Evolutionary conservation across 1,140 invertebrate genomes (phyloP).

Genomic region (Drosophila murphyi): DNA sequence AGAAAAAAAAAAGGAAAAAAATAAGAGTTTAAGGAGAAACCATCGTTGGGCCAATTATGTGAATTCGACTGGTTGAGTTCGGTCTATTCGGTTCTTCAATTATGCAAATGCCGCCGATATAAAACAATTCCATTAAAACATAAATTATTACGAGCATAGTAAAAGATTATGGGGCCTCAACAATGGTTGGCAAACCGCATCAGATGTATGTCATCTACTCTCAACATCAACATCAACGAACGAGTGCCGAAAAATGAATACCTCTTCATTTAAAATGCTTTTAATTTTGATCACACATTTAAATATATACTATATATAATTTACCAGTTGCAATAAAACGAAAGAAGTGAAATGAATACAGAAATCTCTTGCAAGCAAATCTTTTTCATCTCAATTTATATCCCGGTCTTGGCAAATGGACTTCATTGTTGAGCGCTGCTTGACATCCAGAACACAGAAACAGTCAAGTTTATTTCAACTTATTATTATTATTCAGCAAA

Average conservation of each 20-base stretch:
- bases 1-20: neutral
- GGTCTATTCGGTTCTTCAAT: slow-evolving; percentile 50
- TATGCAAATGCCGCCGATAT: slow-evolving; percentile 52
- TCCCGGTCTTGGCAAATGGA: neutral
- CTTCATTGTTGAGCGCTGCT: no score
- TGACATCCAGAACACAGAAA: no score
- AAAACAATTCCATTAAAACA: slow-evolving; percentile 36
- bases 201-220: neutral
- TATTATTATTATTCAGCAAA: no score
- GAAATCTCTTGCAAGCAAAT: no score
- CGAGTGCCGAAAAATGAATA: neutral
- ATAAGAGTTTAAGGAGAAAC: neutral
- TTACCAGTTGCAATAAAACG: no score
- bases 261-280: no score
- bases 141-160: slow-evolving; percentile 30
- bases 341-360: no score
- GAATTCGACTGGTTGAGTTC: slow-evolving; percentile 27
- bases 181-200: slow-evolving; percentile 1
- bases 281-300: no score
- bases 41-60: slow-evolving; percentile 18
- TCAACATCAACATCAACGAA: neutral
- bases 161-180: slow-evolving; percentile 6
- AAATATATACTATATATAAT: no score
- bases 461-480: no score
- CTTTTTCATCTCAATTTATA: no score